These are phyloP conservation scores for Protobothrops flavoviridis DNA, from an alignment of 2,113 vertebrate genomes.

Conservation along the genomic window DNA sequence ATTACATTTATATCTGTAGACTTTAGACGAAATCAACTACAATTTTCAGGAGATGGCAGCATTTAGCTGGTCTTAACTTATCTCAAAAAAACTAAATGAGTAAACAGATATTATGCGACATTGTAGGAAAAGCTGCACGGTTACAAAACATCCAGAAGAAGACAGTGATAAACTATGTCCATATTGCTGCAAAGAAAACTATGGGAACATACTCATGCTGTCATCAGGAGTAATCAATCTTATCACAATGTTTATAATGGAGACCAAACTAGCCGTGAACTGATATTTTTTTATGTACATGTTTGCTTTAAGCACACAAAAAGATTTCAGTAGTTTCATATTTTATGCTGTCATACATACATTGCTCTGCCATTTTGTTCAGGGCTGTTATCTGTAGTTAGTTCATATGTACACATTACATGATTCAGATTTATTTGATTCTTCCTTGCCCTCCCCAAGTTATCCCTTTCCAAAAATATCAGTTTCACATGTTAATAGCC, in stretches of 20 bases:
- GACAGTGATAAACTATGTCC: background rate
- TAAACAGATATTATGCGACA: background rate
- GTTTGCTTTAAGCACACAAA: background rate
- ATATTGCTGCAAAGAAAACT: background rate
- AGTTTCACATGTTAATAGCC: fast-evolving
- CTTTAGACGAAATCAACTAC: background rate
- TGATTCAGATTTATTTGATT: background rate
- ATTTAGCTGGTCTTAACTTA: background rate
- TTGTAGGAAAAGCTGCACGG: background rate
- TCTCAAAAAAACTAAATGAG: background rate
- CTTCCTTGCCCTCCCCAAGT: background rate
- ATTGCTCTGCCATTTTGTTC: background rate
- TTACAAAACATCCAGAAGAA: background rate
- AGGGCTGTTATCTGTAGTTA: background rate
- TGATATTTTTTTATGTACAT: background rate
- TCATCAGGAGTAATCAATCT: background rate
- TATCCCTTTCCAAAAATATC: background rate
- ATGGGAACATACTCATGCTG: background rate
- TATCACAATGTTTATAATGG: background rate
- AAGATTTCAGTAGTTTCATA: background rate
- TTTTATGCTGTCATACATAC: background rate
- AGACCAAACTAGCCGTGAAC: background rate
- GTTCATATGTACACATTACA: background rate
- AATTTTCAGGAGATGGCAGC: background rate
- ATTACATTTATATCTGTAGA: background rate